Base-by-base conservation (phyloP, 2,888 invertebrate species). In the Drosophila colorata region DNA sequence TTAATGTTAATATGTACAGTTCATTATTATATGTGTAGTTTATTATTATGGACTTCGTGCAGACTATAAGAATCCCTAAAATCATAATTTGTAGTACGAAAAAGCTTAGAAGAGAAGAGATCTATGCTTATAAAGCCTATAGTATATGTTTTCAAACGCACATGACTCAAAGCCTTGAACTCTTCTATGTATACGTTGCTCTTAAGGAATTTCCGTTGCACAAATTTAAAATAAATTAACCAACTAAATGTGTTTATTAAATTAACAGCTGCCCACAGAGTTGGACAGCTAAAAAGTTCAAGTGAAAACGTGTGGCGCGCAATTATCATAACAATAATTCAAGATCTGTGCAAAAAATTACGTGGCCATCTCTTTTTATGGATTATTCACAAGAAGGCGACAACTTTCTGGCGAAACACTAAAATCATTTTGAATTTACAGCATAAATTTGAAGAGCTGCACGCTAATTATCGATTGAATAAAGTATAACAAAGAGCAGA, bases 391-490 rank as follows among this genome's bases (percentile, higher is more conserved):
- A 46, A 48, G 55, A 40, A 35, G 58, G 57, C 44, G 71, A 76
- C 77, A 73, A 52, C 59, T 84, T 85, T 90, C 89, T 67, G 69
- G 57, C 67, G 90, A 90, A 90, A 78, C 88, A 83, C 79, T 88
- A 90, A 88, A 83, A 90, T 87, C 74, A 88, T 77, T 90, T 87
- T 79, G 85, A 84, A 87, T 89, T 82, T 78, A 72, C 78, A 78
- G 76, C 88, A 90, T 90, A 90, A 90, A 90, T 87, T 88, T 75
- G 69, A 55, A 51, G 56, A 47, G 52, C 64, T 40, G 66, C 63
- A 51, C 63, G 83, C 80, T 89, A 90, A 88, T 90, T 87, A 80
- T 74, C 80, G 81, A 86, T 83, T 81, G 84, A 69, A 57, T 66
- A 79, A 73, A 77, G 61, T 81, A 81, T 80, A 75, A 72, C 82